Percentiles rank a stretch among this genome's conserved stretches.
These are phyloP conservation scores for Erebia aethiops DNA, from an alignment of 2,888 invertebrate species.

Conservation along the genomic window DNA sequence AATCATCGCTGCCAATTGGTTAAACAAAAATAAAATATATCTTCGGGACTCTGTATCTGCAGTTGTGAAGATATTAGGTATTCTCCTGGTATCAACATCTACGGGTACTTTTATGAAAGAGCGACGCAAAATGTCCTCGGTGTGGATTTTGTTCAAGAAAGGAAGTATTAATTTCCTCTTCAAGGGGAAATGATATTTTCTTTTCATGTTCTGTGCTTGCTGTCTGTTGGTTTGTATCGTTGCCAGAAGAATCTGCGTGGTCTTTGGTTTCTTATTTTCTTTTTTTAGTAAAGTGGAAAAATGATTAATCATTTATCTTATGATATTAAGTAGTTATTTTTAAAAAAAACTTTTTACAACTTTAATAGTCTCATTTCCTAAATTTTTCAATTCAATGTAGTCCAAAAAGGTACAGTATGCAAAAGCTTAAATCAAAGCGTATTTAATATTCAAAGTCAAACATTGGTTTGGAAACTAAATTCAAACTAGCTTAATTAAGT, in stretches of 20 bases:
- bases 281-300: too few species aligned
- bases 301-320: too few species aligned
- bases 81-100: conserved; percentile 11
- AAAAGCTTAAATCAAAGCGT: not conserved
- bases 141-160: not conserved
- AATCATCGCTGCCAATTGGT: too few species aligned
- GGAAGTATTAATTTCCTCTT: conserved; percentile 23
- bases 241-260: not conserved
- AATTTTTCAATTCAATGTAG: too few species aligned
- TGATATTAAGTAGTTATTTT: too few species aligned
- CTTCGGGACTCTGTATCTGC: not conserved
- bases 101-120: conserved; percentile 16
- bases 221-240: not conserved
- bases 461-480: not conserved
- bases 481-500: not conserved
- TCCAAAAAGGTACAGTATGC: not conserved
- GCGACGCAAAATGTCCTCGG: conserved; percentile 9
- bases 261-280: too few species aligned
- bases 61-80: not conserved
- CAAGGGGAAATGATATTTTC: conserved; percentile 1
- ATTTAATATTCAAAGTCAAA: not conserved
- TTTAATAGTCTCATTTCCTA: too few species aligned
- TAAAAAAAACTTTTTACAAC: too few species aligned
- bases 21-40: not conserved
- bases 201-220: not conserved